Evolutionary conservation across 2,888 invertebrate species (phyloP).

Genomic region (Eristalinus aeneus): DNA sequence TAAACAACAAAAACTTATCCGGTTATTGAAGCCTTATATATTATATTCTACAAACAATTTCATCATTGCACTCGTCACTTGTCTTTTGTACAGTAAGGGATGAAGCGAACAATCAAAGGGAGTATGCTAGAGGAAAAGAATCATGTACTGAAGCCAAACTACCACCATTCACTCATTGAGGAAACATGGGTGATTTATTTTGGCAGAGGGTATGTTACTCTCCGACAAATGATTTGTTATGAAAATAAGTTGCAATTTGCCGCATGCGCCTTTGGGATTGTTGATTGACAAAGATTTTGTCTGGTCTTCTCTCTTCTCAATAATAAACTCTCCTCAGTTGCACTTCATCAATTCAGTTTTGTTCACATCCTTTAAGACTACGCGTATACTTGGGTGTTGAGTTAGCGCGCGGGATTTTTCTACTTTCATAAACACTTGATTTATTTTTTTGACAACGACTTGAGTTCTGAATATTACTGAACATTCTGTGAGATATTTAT

Average conservation of each 20-base stretch:
- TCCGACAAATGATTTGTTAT: conserved; percentile 56
- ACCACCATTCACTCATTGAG: conserved; percentile 29
- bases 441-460: conserved; percentile 41
- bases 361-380: conserved; percentile 32
- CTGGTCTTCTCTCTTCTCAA: conserved; percentile 18
- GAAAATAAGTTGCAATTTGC: conserved; percentile 57
- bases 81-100: not conserved
- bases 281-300: conserved; percentile 45
- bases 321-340: conserved; percentile 39
- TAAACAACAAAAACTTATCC: not conserved
- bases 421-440: conserved; percentile 9
- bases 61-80: conserved; percentile 21
- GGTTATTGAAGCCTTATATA: not conserved
- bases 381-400: conserved; percentile 23
- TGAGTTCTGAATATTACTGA: conserved; percentile 3
- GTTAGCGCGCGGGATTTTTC: conserved; percentile 3
- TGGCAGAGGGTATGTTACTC: conserved; percentile 1
- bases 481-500: not conserved
- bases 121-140: conserved; percentile 24
- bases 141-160: conserved; percentile 44
- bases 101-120: conserved; percentile 22
- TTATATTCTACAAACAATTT: conserved; percentile 1
- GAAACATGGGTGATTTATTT: conserved; percentile 16
- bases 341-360: conserved; percentile 46
- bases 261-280: conserved; percentile 59